phyloP scores from a whole-genome alignment of 2,113 vertebrate genomes.

The Grammomys surdaster region DNA sequence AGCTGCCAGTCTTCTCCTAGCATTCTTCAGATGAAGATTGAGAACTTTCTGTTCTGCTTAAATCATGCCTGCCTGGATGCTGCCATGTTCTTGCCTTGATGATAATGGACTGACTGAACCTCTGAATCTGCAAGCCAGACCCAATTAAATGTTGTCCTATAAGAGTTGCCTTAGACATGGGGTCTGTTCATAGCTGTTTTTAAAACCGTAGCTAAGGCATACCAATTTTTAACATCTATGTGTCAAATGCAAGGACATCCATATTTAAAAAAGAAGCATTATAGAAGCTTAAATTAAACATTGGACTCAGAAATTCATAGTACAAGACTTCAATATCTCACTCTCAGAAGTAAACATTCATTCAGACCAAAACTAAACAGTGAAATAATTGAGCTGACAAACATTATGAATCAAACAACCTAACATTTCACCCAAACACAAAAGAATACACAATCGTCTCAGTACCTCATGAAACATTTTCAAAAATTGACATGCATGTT shows the following conservation, averaged over 20 bases:
- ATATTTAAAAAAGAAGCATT: not conserved
- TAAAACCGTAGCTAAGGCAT: not conserved
- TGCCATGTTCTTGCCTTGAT: too few species aligned
- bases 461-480: not conserved
- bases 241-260: not conserved
- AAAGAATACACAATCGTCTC: not conserved
- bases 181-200: too few species aligned
- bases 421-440: not conserved
- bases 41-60: too few species aligned
- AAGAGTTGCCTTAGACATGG: too few species aligned
- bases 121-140: too few species aligned
- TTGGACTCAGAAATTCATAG: not conserved
- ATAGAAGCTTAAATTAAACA: not conserved
- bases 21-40: too few species aligned
- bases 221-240: not conserved
- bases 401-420: not conserved
- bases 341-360: not conserved
- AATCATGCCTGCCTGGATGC: too few species aligned
- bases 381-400: not conserved
- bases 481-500: not conserved
- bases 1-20: too few species aligned
- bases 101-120: too few species aligned
- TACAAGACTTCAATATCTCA: not conserved
- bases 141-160: too few species aligned
- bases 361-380: not conserved